Conservation (phyloP, 2,113 vertebrate species). For the human (Homo sapiens) region GRCh38 chr12:168001-168500, state of each 20-base stretch:
- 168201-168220: background rate
- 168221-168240: background rate
- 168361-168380: background rate
- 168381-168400: background rate
- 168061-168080: background rate
- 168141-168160: background rate
- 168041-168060: background rate
- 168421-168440: rapidly evolving
- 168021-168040: background rate
- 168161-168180: background rate
- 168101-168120: constrained; percentile 37
- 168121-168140: constrained; percentile 13
- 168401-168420: rapidly evolving
- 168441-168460: background rate
- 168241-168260: background rate
- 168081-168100: constrained; percentile 1
- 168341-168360: background rate
- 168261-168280: background rate
- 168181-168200: background rate
- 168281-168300: background rate
- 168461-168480: background rate
- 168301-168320: rapidly evolving
- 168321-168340: rapidly evolving
- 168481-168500: background rate
- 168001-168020: background rate